A percentile compares a stretch with the other conserved stretches of the same genome.
These are phyloP conservation scores for Cephus nigrinus DNA, from an alignment of 2,888 invertebrate species.

Conservation along the genomic window DNA sequence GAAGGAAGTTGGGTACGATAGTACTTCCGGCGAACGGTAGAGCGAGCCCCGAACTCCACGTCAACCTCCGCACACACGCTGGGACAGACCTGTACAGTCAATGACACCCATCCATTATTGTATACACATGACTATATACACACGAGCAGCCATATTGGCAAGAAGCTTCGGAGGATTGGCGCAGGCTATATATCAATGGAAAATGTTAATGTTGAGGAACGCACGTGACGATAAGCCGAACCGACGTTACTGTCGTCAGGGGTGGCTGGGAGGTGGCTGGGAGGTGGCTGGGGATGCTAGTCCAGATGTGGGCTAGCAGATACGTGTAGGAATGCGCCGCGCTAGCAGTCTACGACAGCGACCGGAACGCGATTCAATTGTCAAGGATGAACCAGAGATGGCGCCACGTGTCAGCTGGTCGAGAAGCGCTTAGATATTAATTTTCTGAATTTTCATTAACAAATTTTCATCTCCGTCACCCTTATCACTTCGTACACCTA, in stretches of 20 bases:
- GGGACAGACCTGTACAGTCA: neutral
- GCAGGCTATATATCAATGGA: neutral
- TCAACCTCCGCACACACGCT: neutral
- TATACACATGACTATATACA: neutral
- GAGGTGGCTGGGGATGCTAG: conserved; percentile 18
- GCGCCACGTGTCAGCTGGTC: neutral
- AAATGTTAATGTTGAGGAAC: neutral
- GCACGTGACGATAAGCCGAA: neutral
- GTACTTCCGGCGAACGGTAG: conserved; percentile 46
- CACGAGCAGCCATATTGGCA: neutral
- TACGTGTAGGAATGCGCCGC: conserved; percentile 24
- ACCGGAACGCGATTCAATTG: neutral
- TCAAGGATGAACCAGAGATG: neutral
- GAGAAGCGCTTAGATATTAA: neutral
- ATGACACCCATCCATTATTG: neutral
- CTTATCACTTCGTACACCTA: neutral
- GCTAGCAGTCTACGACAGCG: conserved; percentile 6
- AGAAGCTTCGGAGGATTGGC: neutral
- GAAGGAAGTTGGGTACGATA: conserved; percentile 50
- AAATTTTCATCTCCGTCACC: neutral
- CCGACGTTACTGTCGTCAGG: neutral
- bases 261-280: conserved; percentile 11
- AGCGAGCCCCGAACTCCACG: conserved; percentile 28
- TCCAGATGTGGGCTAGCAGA: conserved; percentile 26
- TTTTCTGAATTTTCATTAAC: neutral